A percentile compares a stretch with the other conserved stretches of the same genome.
These are phyloP conservation scores for Aplysia californica DNA, from an alignment of 1,140 invertebrate genomes.

Conservation along the genomic window DNA sequence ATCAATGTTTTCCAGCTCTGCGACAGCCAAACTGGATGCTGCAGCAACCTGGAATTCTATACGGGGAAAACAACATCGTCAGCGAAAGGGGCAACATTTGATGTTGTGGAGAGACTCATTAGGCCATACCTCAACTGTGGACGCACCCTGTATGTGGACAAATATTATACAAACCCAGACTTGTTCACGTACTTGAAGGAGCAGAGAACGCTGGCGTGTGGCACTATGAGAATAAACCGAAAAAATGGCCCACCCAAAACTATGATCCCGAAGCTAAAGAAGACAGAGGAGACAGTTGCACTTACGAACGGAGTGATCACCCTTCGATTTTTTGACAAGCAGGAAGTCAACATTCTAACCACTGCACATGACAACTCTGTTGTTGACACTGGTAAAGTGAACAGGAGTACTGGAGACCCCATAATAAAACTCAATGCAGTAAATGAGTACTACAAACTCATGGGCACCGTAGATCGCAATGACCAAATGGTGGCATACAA, in stretches of 20 bases:
- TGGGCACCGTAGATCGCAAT: not conserved
- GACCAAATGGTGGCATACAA: not conserved
- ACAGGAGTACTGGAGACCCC: not conserved
- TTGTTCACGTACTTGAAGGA: not conserved
- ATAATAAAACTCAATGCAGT: not conserved
- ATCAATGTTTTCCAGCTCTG: conserved; percentile 22
- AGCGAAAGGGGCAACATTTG: not conserved
- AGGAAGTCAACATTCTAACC: not conserved
- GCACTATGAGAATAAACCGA: not conserved
- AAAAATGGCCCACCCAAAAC: not conserved
- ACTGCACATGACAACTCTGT: not conserved
- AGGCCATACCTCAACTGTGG: not conserved
- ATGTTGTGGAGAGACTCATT: conserved; percentile 1
- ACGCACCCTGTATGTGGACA: not conserved
- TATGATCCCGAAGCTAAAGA: not conserved
- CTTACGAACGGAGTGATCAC: not conserved
- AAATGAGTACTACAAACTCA: not conserved
- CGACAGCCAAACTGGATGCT: conserved; percentile 19
- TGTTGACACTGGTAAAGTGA: not conserved
- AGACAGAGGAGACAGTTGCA: not conserved
- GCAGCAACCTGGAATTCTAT: conserved; percentile 19
- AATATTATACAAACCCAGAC: conserved; percentile 1
- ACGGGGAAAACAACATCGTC: not conserved
- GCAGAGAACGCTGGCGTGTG: not conserved
- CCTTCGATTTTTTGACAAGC: not conserved